A percentile compares a stretch with the other conserved stretches of the same genome.
Evolutionary conservation across 2,113 vertebrate species (phyloP).

Genomic region (Bos indicus): DNA sequence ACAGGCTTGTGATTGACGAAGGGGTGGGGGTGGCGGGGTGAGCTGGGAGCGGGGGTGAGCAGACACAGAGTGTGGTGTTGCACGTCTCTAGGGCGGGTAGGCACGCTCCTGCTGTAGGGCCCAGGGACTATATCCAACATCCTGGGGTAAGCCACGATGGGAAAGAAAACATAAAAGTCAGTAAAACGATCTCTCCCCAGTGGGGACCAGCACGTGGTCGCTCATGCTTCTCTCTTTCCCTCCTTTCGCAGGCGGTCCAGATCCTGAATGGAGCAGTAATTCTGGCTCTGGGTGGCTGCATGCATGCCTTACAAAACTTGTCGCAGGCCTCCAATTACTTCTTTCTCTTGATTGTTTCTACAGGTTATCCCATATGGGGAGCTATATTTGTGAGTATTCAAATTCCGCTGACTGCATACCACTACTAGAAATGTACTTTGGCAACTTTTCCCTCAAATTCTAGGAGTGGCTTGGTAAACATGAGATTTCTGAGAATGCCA

Average conservation of each 20-base stretch:
- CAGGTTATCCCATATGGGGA: not conserved
- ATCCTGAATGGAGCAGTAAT: not conserved
- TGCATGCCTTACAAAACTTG: not conserved
- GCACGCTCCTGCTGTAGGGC: fast-evolving
- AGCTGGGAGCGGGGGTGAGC: not conserved
- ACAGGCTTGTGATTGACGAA: not conserved
- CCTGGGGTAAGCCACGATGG: not conserved
- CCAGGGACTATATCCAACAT: fast-evolving
- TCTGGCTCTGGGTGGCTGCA: not conserved
- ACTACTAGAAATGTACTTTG: not conserved
- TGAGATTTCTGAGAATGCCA: not conserved
- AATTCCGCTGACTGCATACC: not conserved
- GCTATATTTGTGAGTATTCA: not conserved
- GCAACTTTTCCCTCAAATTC: not conserved
- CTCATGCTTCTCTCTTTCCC: not conserved
- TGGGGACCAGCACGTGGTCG: not conserved
- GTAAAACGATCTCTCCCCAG: not conserved
- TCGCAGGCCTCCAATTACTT: fast-evolving
- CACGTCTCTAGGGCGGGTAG: fast-evolving
- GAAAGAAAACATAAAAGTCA: fast-evolving
- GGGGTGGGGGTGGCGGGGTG: not conserved
- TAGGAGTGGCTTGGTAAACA: not conserved
- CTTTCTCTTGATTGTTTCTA: not conserved
- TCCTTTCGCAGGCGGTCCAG: not conserved
- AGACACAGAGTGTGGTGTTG: fast-evolving